Percentiles rank a stretch among this genome's conserved stretches.
Evolutionary conservation across 2,888 invertebrate genomes (phyloP).

Genomic region (Euplexia lucipara): DNA sequence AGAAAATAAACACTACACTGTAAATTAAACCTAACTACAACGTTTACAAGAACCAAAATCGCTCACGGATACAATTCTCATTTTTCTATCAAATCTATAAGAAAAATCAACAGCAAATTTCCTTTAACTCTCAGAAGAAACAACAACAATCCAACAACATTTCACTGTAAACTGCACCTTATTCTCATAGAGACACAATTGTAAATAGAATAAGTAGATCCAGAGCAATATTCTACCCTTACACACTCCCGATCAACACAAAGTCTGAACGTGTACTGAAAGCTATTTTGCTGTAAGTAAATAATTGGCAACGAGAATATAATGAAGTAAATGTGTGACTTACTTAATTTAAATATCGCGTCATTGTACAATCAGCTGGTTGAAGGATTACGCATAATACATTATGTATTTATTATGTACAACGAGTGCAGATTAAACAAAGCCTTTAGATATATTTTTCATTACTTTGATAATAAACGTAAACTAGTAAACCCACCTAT

Average conservation of each 20-base stretch:
- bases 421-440: constrained; percentile 2
- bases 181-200: fast-evolving
- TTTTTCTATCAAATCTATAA: background rate
- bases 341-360: constrained; percentile 43
- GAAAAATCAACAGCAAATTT: background rate
- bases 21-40: constrained; percentile 26
- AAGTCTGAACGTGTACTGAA: constrained; percentile 45
- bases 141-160: constrained; percentile 16
- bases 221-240: background rate
- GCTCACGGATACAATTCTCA: background rate
- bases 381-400: constrained; percentile 15
- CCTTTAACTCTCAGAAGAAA: background rate
- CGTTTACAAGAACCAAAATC: constrained; percentile 7
- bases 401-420: background rate
- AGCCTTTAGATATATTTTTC: constrained; percentile 3
- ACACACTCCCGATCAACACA: constrained; percentile 28
- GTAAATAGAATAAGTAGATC: constrained; percentile 11
- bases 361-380: constrained; percentile 49
- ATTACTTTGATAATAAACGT: background rate
- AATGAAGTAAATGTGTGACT: background rate
- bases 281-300: constrained; percentile 33
- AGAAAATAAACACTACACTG: constrained; percentile 6
- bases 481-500: too few species aligned
- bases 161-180: constrained; percentile 39
- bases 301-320: constrained; percentile 32